Base-by-base conservation (phyloP, 1,140 invertebrate genomes). In the Sitodiplosis mosellana region DNA sequence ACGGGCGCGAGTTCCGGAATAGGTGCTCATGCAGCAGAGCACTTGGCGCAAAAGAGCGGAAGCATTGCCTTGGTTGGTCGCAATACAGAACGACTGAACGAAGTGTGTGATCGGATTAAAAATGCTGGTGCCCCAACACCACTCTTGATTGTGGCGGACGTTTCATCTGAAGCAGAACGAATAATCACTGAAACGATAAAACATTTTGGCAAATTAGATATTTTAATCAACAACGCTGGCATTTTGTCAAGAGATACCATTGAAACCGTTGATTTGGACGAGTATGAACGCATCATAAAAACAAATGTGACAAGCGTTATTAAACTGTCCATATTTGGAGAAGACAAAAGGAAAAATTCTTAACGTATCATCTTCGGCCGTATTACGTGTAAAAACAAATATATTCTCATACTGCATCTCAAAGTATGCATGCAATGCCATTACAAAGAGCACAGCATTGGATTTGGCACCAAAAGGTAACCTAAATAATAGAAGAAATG, bases 341-440 rank as follows among this genome's bases (percentile, higher is more conserved):
- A 73, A 81, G 63, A 77, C 78, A 0, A 84, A 88, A 65, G 88
- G 87, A 20, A 20, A 21, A 10, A 44, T 44, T 22, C 84, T 95
- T 0, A 94, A 93, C 63, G 80, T 94, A 1, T 93, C 87, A 2
- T 92, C 88, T 61, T 83, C 93, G 0, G 81, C 77, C 58, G 89
- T 87, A 19, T 67, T 88, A 4, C 65, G 87, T 58, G 74, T 86
- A 1, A 87, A 86, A 58, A 74, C 81, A 33, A 76, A 76, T 45
- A 74, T 83, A 2, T 61, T 87, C 33, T 77, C 86, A 0, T 95
- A 95, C 58, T 83, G 81, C 54, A 77, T 92, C 58, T 90, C 86
- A 12, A 95, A 95, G 68, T 71, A 86, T 34, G 82, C 87, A 2
- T 64, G n/a, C n/a, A n/a, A n/a, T n/a, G n/a, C n/a, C n/a, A n/a